Evolutionary conservation across 2,797 vertebrate species (phyloP).

Genomic region (Hyperoplus immaculatus): DNA sequence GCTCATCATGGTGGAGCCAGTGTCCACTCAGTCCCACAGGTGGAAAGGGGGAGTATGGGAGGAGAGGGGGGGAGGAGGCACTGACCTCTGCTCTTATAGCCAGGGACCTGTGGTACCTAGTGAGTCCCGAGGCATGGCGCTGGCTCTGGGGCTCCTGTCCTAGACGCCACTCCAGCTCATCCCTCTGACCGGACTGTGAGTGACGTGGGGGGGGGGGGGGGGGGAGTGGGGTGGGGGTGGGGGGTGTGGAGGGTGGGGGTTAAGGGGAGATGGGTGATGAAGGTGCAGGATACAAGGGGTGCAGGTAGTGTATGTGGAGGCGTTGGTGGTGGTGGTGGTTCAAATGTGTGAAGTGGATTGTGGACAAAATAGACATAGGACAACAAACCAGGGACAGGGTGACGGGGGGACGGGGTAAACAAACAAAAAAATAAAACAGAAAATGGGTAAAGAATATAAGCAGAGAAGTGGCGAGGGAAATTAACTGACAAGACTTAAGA

Average conservation of each 20-base stretch:
- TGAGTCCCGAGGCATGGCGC: slow-evolving; percentile 89
- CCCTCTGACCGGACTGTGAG: slow-evolving; percentile 97
- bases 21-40: slow-evolving; percentile 57
- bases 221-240: slow-evolving; percentile 69
- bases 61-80: slow-evolving; percentile 77
- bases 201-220: slow-evolving; percentile 69
- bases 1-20: slow-evolving; percentile 22
- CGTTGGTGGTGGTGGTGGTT: slow-evolving; percentile 66
- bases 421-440: slow-evolving; percentile 82
- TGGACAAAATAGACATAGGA: slow-evolving; percentile 79
- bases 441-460: slow-evolving; percentile 86
- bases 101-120: slow-evolving; percentile 92
- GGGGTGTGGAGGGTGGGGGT: slow-evolving; percentile 62
- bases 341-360: slow-evolving; percentile 81
- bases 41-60: slow-evolving; percentile 71
- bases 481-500: slow-evolving; percentile 52
- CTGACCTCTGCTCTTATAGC: slow-evolving; percentile 97
- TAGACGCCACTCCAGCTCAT: slow-evolving; percentile 96
- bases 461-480: slow-evolving; percentile 39
- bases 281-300: slow-evolving; percentile 81
- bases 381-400: slow-evolving; percentile 69
- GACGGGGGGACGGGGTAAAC: slow-evolving; percentile 55
- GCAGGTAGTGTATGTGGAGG: slow-evolving; percentile 83
- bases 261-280: slow-evolving; percentile 62
- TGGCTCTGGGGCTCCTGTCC: slow-evolving; percentile 90